A percentile compares a stretch with the other conserved stretches of the same genome.
phyloP scores from a whole-genome alignment of 2,888 invertebrate species.

The Apamea anceps region DNA sequence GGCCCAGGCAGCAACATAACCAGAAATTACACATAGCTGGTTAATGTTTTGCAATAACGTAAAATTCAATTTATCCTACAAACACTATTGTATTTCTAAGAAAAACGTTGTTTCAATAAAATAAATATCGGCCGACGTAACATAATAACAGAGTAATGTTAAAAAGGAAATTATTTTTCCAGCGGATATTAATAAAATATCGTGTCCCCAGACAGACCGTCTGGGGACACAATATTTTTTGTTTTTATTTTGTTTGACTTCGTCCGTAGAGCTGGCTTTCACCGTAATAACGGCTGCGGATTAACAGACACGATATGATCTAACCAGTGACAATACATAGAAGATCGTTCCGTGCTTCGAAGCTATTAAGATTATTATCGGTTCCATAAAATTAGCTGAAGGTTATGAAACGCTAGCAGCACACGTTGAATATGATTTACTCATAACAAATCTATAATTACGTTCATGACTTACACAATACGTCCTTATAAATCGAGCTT shows the following conservation, averaged over 20 bases:
- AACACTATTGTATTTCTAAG: slow-evolving; percentile 17
- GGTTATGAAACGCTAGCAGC: slow-evolving; percentile 70
- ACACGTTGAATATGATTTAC: slow-evolving; percentile 73
- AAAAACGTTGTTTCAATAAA: slow-evolving; percentile 30
- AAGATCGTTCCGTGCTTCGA: slow-evolving; percentile 65
- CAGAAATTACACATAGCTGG: slow-evolving; percentile 2
- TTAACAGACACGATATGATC: slow-evolving; percentile 56
- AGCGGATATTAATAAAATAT: too few relatives aligned
- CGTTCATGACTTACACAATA: slow-evolving; percentile 70
- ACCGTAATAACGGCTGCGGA: slow-evolving; percentile 38
- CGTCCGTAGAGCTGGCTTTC: slow-evolving; percentile 34
- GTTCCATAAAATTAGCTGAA: slow-evolving; percentile 73
- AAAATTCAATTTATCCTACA: slow-evolving; percentile 4
- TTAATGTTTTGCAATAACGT: neutral
- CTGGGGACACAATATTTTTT: slow-evolving; percentile 20
- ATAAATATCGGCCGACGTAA: slow-evolving; percentile 25
- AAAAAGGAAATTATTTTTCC: slow-evolving; percentile 42
- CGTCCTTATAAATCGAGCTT: slow-evolving; percentile 67
- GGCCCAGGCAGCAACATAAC: neutral
- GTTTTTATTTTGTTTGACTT: slow-evolving; percentile 27
- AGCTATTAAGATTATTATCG: slow-evolving; percentile 77
- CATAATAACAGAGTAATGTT: slow-evolving; percentile 28
- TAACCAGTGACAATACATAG: slow-evolving; percentile 60
- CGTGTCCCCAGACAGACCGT: too few relatives aligned
- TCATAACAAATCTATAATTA: slow-evolving; percentile 76